Evolutionary conservation across 35 echinoderm and acorn worm species (phyloP), one percentile per base, ranked within the genome.

Genomic region (Heliocidaris tuberculata): DNA sequence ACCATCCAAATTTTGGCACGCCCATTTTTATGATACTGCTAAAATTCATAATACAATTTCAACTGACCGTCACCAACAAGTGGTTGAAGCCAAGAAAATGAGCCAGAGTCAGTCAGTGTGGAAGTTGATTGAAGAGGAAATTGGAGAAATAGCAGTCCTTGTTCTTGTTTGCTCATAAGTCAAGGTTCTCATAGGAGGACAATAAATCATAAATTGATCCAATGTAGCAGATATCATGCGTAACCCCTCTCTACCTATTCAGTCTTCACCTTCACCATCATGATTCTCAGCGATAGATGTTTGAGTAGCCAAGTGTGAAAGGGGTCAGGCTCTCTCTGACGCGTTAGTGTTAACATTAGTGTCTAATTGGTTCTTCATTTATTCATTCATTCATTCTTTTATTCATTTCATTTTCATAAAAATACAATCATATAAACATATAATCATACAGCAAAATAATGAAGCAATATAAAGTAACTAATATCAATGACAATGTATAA

Each of bases 171-270:
- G 65, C 65, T 24, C 19, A 27, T 27, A 78, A 78, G 65, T 78
- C 65, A 78, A 78, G 65, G 65, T 24, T 78, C 21, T n/a, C 27
- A 78, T 78, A 7, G 27, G 27, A n/a, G 65, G 65, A 78, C 65
- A 78, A 78, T 78, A 78, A 78, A 78, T 78, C 65, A 78, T 78
- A 78, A 78, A 78, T 78, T 78, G 65, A 78, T 78, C 65, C 65
- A 78, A 78, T 27, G 65, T 78, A 78, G 65, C 65, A 27, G 4
- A n/a, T 27, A 78, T 78, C 65, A 78, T 78, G 65, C 19, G 27
- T 78, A 78, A 8, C 65, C 65, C 3, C 65, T 27, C 65, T 78
- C 65, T 78, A 21, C 19, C 65, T 21, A 78, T 78, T n/a, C 65
- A 27, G 7, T 78, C 65, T 10, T 78, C 21, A 24, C 27, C 27